Conservation (phyloP, 1,140 invertebrate species). For the Drosophila nannoptera region DNA sequence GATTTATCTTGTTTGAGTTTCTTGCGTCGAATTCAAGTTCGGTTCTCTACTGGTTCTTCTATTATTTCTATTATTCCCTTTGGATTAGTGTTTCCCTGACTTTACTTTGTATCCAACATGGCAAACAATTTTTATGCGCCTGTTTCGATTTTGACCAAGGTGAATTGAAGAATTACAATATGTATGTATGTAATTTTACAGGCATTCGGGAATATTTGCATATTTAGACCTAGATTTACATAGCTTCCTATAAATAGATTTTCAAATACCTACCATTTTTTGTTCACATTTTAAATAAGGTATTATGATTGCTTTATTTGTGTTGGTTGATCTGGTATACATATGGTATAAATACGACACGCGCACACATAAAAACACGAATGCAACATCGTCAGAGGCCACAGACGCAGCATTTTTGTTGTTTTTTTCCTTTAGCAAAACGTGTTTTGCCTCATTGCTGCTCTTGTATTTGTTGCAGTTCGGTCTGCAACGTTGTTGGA, state of each 20-base stretch:
- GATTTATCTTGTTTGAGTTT: slow-evolving; percentile 63
- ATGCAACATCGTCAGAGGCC: slow-evolving; percentile 50
- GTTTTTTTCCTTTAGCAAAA: slow-evolving; percentile 66
- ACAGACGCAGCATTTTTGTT: slow-evolving; percentile 45
- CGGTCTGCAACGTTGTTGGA: slow-evolving; percentile 67
- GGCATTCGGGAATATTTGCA: too few species aligned
- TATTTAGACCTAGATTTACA: too few species aligned
- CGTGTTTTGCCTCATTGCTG: slow-evolving; percentile 75
- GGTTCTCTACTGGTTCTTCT: slow-evolving; percentile 6
- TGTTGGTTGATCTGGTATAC: slow-evolving; percentile 42
- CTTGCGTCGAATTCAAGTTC: slow-evolving; percentile 16
- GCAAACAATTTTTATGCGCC: background rate
- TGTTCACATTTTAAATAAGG: slow-evolving; percentile 62
- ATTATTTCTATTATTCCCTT: background rate
- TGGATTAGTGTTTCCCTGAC: background rate
- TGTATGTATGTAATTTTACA: too few species aligned
- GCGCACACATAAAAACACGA: slow-evolving; percentile 48
- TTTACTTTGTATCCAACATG: background rate
- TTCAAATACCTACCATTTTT: slow-evolving; percentile 62
- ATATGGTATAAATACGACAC: slow-evolving; percentile 37
- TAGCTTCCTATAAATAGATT: background rate
- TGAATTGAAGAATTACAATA: too few species aligned
- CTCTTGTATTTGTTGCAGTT: slow-evolving; percentile 63
- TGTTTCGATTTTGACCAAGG: background rate
- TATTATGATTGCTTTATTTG: slow-evolving; percentile 28